phyloP scores from a whole-genome alignment of 2,797 vertebrate species.

The Allenopithecus nigroviridis region DNA sequence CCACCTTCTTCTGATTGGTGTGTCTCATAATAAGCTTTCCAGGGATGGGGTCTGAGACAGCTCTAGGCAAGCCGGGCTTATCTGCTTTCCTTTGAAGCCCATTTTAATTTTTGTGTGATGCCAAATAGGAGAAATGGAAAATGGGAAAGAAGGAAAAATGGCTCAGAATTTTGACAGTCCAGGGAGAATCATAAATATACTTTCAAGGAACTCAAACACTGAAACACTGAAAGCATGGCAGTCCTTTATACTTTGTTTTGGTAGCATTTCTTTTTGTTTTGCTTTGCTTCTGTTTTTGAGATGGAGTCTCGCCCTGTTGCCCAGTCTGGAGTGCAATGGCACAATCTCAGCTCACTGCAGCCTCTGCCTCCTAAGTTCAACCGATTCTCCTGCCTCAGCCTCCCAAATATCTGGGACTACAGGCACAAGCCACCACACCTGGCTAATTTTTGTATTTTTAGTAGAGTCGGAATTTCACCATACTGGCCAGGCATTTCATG shows the following conservation, averaged over 20 bases:
- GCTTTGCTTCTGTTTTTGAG: neutral
- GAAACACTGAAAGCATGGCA: accelerated
- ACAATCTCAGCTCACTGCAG: neutral
- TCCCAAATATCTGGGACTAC: neutral
- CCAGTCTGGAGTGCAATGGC: neutral
- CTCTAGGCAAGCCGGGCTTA: neutral
- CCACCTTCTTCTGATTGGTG: neutral
- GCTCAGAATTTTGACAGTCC: neutral
- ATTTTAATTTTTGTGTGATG: neutral
- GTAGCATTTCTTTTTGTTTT: neutral
- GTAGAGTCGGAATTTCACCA: neutral
- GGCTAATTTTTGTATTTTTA: neutral
- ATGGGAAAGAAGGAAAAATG: neutral
- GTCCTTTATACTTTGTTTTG: neutral
- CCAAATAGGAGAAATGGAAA: slow-evolving; percentile 16
- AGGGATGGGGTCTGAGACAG: neutral
- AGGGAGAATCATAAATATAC: neutral
- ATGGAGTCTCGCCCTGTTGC: neutral
- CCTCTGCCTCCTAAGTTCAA: neutral
- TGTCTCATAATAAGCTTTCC: neutral
- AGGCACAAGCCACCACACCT: neutral
- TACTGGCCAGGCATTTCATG: neutral
- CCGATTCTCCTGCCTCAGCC: neutral
- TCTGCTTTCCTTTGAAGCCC: neutral
- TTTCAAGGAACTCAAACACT: neutral